Conservation (phyloP, 2,113 vertebrate genomes). For the Aramus guarauna region DNA sequence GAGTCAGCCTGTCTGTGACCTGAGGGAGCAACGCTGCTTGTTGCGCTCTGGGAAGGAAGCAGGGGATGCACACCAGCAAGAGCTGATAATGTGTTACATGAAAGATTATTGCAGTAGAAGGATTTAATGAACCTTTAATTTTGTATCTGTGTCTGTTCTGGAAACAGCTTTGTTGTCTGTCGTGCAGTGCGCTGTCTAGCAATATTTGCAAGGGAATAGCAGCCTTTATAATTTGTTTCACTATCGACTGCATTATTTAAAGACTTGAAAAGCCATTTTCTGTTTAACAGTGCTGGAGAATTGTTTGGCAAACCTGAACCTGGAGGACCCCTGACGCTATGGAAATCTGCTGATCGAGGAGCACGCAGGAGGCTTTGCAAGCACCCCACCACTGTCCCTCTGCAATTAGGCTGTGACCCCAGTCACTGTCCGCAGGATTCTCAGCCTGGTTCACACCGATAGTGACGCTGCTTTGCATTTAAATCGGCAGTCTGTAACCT, state of each 20-base stretch:
- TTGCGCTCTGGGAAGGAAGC: not conserved
- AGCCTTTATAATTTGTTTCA: not conserved
- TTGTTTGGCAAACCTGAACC: not conserved
- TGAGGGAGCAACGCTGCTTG: not conserved
- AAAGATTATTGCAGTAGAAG: not conserved
- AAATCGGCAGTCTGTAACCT: not conserved
- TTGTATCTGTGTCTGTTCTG: not conserved
- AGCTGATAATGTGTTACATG: not conserved
- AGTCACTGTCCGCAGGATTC: too few species aligned
- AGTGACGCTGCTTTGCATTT: not conserved
- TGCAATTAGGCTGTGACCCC: not conserved
- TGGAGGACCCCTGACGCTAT: not conserved
- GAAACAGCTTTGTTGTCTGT: not conserved
- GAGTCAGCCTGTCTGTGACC: not conserved
- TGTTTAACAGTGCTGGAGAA: not conserved
- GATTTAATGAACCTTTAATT: not conserved
- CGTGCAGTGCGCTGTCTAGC: not conserved
- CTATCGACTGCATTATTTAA: not conserved
- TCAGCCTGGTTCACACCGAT: not conserved
- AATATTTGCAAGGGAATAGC: not conserved
- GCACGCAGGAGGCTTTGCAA: not conserved
- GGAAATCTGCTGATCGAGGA: not conserved
- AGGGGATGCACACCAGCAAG: not conserved
- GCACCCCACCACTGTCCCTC: not conserved
- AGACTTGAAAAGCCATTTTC: not conserved